These are phyloP conservation scores for Tipula helvola DNA, from an alignment of 2,888 invertebrate genomes.

Conservation along the genomic window DNA sequence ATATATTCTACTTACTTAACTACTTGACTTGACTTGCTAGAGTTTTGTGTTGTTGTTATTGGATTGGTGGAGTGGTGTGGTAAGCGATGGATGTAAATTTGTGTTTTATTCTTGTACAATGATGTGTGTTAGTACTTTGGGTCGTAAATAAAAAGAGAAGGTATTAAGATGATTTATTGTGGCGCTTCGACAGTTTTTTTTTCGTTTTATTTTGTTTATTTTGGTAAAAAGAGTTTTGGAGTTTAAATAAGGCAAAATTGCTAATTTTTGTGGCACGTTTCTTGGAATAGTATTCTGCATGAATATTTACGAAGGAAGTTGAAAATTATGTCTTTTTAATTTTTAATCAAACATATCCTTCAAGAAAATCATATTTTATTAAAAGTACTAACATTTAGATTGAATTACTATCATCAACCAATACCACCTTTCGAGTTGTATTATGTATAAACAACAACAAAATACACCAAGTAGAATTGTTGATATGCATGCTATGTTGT, in stretches of 20 bases:
- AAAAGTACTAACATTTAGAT: neutral
- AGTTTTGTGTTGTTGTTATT: neutral
- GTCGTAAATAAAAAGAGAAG: neutral
- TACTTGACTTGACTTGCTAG: neutral
- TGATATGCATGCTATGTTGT: neutral
- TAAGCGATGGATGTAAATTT: neutral
- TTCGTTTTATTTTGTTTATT: neutral
- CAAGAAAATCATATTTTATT: no score
- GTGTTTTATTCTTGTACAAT: neutral
- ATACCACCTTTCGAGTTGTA: neutral
- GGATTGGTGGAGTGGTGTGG: neutral
- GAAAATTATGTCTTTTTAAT: no score
- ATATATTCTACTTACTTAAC: constrained; percentile 4
- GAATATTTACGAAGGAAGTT: no score
- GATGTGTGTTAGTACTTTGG: neutral
- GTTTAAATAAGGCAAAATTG: neutral
- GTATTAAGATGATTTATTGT: neutral
- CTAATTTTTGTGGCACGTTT: no score
- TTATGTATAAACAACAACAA: neutral
- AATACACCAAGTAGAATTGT: neutral
- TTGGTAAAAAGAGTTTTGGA: neutral
- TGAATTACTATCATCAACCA: neutral
- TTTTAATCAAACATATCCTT: no score
- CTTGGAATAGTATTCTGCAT: no score
- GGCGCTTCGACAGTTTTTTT: neutral